phyloP scores from a whole-genome alignment of 2,113 vertebrate species.

The Dunckerocampus dactyliophorus region DNA sequence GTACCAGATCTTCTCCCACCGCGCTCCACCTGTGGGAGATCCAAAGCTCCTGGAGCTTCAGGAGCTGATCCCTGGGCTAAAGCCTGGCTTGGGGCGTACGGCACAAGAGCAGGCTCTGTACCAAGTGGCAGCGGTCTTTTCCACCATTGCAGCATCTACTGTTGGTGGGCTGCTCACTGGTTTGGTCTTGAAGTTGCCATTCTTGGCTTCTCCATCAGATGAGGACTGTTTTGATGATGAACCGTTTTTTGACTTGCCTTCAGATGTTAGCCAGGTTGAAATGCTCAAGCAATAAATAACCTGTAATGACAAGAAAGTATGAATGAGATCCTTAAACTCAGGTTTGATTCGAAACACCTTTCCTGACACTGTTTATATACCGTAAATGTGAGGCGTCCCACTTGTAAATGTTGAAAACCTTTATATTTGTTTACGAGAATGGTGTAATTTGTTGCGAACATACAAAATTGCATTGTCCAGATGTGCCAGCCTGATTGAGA shows the following conservation, averaged over 20 bases:
- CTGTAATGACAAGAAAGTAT: constrained; percentile 12
- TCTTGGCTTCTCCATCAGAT: constrained; percentile 59
- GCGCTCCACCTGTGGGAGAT: constrained; percentile 43
- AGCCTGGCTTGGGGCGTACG: constrained; percentile 42
- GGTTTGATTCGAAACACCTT: constrained; percentile 15
- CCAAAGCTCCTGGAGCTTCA: constrained; percentile 41
- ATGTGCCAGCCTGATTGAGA: no score
- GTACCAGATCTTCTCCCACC: constrained; percentile 52
- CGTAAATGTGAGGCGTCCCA: background rate
- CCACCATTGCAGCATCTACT: constrained; percentile 44
- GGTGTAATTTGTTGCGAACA: background rate
- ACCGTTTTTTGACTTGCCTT: constrained; percentile 67
- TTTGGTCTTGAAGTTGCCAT: constrained; percentile 58
- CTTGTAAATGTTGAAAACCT: background rate
- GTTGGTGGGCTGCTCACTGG: constrained; percentile 62
- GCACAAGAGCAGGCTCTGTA: constrained; percentile 57
- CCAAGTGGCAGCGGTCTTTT: constrained; percentile 66
- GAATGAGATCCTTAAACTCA: constrained; percentile 3
- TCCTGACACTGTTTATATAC: background rate
- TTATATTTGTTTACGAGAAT: background rate
- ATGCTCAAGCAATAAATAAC: background rate
- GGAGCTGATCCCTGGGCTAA: constrained; percentile 55
- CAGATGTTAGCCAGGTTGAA: constrained; percentile 31
- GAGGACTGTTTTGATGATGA: constrained; percentile 70
- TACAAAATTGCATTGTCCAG: background rate